phyloP scores from a whole-genome alignment of 2,797 vertebrate genomes.

The Miichthys miiuy region DNA sequence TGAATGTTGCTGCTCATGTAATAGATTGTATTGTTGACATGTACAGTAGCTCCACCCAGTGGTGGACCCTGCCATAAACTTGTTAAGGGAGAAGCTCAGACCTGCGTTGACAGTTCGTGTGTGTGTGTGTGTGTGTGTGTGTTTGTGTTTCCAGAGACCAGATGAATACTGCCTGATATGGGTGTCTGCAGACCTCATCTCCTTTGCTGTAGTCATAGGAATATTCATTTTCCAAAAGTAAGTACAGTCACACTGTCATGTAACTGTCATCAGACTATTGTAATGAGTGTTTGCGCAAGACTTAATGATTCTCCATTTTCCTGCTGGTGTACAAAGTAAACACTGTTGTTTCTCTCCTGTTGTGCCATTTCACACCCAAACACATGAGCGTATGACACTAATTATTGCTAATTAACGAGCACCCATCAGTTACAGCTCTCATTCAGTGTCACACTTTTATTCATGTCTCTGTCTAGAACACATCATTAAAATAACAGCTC shows the following conservation, averaged over 20 bases:
- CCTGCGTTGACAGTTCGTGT: neutral
- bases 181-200: conserved; percentile 94
- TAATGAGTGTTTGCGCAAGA: neutral
- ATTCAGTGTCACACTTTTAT: neutral
- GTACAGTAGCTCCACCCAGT: conserved; percentile 61
- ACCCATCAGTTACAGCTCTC: neutral
- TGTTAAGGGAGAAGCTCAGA: neutral
- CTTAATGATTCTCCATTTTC: conserved; percentile 12
- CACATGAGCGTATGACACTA: neutral
- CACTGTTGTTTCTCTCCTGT: neutral
- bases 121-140: conserved; percentile 1
- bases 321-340: conserved; percentile 9
- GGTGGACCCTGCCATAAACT: conserved; percentile 19
- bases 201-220: conserved; percentile 91
- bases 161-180: conserved; percentile 93
- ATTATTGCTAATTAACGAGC: conserved; percentile 6
- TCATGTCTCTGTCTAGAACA: neutral
- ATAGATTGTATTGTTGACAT: conserved; percentile 8
- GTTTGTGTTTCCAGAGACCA: conserved; percentile 87
- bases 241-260: conserved; percentile 74
- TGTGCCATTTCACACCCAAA: conserved; percentile 4
- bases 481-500: conserved; percentile 10
- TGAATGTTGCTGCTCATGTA: neutral
- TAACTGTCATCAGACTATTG: neutral
- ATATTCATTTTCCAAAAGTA: conserved; percentile 99